Evolutionary conservation across 2,797 vertebrate genomes (phyloP), one percentile per base, ranked within the genome.

Genomic region (Pangasius krempfi): DNA sequence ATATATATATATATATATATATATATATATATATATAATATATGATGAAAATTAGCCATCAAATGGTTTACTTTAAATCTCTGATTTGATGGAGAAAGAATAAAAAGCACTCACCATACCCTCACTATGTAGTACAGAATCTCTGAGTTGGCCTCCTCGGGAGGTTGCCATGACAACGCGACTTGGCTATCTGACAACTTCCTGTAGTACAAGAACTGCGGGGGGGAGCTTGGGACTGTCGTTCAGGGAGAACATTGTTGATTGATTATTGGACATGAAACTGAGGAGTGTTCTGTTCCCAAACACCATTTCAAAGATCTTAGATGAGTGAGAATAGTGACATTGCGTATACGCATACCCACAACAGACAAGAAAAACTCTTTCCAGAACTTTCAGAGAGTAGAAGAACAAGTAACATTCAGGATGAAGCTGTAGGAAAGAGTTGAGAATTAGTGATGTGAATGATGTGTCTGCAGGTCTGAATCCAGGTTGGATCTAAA

Each of bases 91-190:
- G 27, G 5, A 73, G 14, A 75, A 58, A 40, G 56, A 85, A 78
- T 86, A 18, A 76, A 72, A 8, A n/a, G 20, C 9, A 96, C 97
- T 97, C 96, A 99, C 99, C 99, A 99, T 93, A 99, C 94, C 89
- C 96, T 96, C 93, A 99, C 96, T 92, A 94, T 93, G 94, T 99
- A 99, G 96, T 97, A 97, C 88, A 98, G 96, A 91, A 99, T 97
- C 93, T 98, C 96, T 95, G 98, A 98, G 95, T 98, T 99, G 95
- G 97, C 96, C 94, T 98, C 95, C 84, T 95, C 86, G 0, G 97
- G 97, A 85, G 97, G 96, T 95, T 97, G 94, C 98, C 98, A 99
- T 94, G 97, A 98, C 96, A 99, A 96, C 95, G 96, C 94, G 89
- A 98, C 95, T 87, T 95, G 96, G 94, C 96, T 96, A 95, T 97